Conservation (phyloP, 2,797 vertebrate species). For the Etheostoma perlongum region DNA sequence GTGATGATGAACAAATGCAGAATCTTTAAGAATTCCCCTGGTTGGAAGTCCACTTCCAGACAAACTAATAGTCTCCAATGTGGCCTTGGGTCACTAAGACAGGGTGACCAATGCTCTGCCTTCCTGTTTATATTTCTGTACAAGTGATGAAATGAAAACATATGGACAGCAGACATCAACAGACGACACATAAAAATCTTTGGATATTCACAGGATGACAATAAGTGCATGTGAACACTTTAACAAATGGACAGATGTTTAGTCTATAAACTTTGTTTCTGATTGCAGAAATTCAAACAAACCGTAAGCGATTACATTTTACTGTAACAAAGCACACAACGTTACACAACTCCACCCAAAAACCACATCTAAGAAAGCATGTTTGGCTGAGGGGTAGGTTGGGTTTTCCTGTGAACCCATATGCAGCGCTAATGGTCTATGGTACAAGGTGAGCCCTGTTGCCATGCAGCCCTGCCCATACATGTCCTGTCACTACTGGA, state of each 20-base stretch:
- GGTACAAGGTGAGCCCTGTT: constrained; percentile 11
- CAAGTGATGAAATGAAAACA: constrained; percentile 39
- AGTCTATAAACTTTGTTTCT: neutral
- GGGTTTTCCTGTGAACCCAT: constrained; percentile 38
- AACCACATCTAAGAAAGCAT: constrained; percentile 25
- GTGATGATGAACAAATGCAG: neutral
- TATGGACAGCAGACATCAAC: constrained; percentile 61
- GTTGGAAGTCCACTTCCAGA: neutral
- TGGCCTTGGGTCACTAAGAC: constrained; percentile 4
- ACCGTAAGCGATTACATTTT: neutral
- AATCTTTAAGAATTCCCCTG: constrained; percentile 31
- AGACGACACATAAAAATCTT: neutral
- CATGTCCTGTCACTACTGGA: constrained; percentile 48
- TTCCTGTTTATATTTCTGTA: constrained; percentile 69
- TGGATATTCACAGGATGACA: constrained; percentile 3
- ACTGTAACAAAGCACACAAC: neutral
- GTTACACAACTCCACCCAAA: constrained; percentile 28
- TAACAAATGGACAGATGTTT: constrained; percentile 32
- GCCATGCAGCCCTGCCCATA: constrained; percentile 33
- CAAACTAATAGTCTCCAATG: neutral
- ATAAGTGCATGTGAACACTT: neutral
- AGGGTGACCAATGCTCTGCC: constrained; percentile 28
- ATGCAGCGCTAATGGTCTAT: neutral
- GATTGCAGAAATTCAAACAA: constrained; percentile 13
- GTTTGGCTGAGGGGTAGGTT: constrained; percentile 32